Percentiles rank a stretch among this genome's conserved stretches.
Conservation (phyloP, 2,797 vertebrate species). For the Anguilla marmorata region DNA sequence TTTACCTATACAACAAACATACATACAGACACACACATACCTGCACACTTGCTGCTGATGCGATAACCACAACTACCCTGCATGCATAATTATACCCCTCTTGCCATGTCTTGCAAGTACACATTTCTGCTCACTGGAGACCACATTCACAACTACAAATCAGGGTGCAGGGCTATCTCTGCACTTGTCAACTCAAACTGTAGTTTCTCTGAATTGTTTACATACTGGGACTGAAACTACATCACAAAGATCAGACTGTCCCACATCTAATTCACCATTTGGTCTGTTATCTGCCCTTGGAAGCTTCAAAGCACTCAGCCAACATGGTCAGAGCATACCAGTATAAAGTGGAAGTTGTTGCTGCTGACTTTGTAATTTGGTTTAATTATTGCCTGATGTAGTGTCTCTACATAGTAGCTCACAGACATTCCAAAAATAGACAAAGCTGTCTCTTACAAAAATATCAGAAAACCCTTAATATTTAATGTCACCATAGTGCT, state of each 20-base stretch:
- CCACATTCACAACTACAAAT: background rate
- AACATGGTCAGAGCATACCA: too few species aligned
- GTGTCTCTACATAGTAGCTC: too few species aligned
- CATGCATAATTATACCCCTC: background rate
- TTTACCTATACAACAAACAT: background rate
- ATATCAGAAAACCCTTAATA: too few species aligned
- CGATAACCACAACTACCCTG: conserved; percentile 2
- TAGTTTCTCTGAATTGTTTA: background rate
- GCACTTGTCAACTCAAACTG: background rate
- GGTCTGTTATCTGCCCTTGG: too few species aligned
- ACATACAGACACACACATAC: background rate
- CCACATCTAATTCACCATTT: too few species aligned
- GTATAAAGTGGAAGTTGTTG: too few species aligned
- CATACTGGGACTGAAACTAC: background rate
- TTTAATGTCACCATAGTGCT: too few species aligned
- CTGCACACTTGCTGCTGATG: background rate
- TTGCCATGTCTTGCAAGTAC: background rate
- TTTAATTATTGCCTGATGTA: too few species aligned
- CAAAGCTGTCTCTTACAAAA: too few species aligned
- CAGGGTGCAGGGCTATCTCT: background rate
- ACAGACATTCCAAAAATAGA: too few species aligned
- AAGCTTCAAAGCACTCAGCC: too few species aligned
- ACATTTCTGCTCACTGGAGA: conserved; percentile 9
- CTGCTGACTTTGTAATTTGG: too few species aligned
- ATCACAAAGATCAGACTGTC: background rate